Evolutionary conservation across 2,888 invertebrate species (phyloP).

Genomic region (Megamerina dolium): DNA sequence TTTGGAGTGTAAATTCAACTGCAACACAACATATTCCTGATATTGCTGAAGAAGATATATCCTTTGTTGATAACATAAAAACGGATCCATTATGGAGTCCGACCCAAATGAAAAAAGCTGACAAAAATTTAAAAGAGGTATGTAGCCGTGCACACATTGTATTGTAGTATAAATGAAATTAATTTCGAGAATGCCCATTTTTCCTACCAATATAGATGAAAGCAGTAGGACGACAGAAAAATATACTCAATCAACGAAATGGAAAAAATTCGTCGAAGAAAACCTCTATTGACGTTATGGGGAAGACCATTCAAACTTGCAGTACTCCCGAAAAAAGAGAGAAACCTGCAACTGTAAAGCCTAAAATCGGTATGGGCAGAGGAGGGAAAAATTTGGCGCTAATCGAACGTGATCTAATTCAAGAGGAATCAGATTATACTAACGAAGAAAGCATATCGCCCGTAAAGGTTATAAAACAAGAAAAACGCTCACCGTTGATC

Average conservation of each 20-base stretch:
- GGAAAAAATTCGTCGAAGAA: no score
- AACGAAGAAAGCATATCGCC: constrained; percentile 13
- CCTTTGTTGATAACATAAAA: constrained; percentile 39
- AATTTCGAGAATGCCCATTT: no score
- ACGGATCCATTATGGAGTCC: constrained; percentile 46
- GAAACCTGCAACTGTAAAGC: no score
- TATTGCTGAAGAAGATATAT: constrained; percentile 24
- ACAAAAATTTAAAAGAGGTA: constrained; percentile 30
- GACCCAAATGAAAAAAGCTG: constrained; percentile 23
- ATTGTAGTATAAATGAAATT: no score
- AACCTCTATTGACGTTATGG: no score
- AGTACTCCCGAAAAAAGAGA: no score
- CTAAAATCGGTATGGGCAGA: constrained; percentile 26
- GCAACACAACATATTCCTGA: no score
- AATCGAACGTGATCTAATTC: constrained; percentile 29
- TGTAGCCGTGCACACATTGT: no score
- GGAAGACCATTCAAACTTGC: no score
- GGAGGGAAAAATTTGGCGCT: constrained; percentile 35
- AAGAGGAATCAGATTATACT: constrained; percentile 18
- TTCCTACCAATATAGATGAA: no score
- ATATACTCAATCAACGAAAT: no score
- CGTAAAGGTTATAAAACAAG: constrained; percentile 3
- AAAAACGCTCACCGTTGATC: not conserved
- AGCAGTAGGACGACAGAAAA: no score
- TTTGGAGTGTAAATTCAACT: constrained; percentile 13